Conservation (phyloP, 1,140 invertebrate genomes). For the Drosophila biarmipes region DNA sequence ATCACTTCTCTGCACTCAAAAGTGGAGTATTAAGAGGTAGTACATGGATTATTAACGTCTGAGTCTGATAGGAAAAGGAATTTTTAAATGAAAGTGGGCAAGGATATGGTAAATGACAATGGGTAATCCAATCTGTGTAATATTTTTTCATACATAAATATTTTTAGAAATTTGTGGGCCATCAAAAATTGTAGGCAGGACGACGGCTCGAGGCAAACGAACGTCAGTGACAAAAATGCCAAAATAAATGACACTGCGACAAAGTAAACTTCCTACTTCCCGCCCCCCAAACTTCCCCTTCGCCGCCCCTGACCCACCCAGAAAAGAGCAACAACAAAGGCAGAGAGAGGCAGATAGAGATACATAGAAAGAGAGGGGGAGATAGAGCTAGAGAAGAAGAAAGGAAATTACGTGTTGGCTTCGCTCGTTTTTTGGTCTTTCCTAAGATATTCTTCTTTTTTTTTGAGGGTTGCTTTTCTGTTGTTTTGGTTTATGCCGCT, state of each 20-base stretch:
- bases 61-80: too few relatives aligned
- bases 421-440: conserved; percentile 24
- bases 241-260: conserved; percentile 81
- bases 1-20: conserved; percentile 7
- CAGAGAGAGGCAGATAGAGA: background rate
- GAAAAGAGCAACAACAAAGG: conserved; percentile 54
- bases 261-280: conserved; percentile 72
- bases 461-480: conserved; percentile 41
- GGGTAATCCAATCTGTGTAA: too few relatives aligned
- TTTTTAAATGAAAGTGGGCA: too few relatives aligned
- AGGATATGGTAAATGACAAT: too few relatives aligned
- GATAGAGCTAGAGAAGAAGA: background rate
- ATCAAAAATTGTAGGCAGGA: too few relatives aligned
- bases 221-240: conserved; percentile 68
- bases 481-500: conserved; percentile 17
- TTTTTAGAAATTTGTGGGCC: too few relatives aligned
- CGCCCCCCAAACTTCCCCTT: background rate
- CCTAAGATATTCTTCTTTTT: conserved; percentile 10
- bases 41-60: background rate
- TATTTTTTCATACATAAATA: background rate
- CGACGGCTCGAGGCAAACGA: conserved; percentile 9
- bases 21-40: background rate
- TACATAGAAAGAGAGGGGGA: background rate
- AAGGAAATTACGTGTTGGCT: conserved; percentile 73
- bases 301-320: background rate